Percentiles rank a stretch among this genome's conserved stretches.
These are phyloP conservation scores for Amphilophus citrinellus DNA, from an alignment of 2,113 vertebrate species.

Conservation along the genomic window DNA sequence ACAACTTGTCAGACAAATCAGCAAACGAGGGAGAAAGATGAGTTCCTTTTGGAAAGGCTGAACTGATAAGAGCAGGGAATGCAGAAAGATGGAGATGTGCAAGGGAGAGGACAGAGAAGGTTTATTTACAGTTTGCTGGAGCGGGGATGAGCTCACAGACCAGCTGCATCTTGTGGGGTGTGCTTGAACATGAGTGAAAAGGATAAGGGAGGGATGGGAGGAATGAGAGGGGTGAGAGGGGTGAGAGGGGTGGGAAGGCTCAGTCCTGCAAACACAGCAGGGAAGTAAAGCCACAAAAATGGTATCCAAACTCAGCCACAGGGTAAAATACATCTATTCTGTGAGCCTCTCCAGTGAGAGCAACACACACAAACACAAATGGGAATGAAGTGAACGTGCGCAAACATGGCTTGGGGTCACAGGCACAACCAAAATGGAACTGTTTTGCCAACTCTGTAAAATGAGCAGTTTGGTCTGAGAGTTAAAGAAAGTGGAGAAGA, in stretches of 20 bases:
- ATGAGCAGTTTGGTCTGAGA: conserved; percentile 21
- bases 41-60: conserved; percentile 50
- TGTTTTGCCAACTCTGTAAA: conserved; percentile 55
- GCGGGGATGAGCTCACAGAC: conserved; percentile 66
- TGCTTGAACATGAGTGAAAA: conserved; percentile 45
- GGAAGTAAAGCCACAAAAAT: conserved; percentile 74
- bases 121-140: conserved; percentile 65
- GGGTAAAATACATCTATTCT: conserved; percentile 10
- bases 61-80: conserved; percentile 45
- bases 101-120: conserved; percentile 23
- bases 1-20: conserved; percentile 58
- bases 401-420: conserved; percentile 31
- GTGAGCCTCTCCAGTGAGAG: conserved; percentile 20
- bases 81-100: conserved; percentile 18
- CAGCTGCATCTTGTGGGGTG: conserved; percentile 74
- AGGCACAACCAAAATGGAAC: conserved; percentile 44
- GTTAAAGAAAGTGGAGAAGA: not conserved
- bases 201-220: conserved; percentile 29
- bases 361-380: not conserved
- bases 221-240: not conserved
- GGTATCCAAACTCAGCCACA: conserved; percentile 45
- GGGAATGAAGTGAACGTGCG: not conserved
- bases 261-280: conserved; percentile 73
- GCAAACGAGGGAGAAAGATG: conserved; percentile 42
- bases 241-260: conserved; percentile 22